Percentiles rank a stretch among this genome's conserved stretches.
phyloP scores from a whole-genome alignment of 2,888 invertebrate genomes.

The Sphinx pinastri region DNA sequence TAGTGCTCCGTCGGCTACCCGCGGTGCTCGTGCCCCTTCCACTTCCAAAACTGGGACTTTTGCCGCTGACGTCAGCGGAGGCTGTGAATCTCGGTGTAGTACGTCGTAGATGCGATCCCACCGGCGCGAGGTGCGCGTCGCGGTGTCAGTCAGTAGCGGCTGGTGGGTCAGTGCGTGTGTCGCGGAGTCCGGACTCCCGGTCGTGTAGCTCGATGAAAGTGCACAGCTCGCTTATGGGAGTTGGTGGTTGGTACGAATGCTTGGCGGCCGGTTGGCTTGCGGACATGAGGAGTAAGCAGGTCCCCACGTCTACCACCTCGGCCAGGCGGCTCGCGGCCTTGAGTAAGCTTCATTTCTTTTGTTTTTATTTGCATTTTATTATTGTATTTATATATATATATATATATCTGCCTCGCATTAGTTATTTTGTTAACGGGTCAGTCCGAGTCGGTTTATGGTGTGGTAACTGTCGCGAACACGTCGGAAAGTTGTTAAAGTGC shows the following conservation, averaged over 20 bases:
- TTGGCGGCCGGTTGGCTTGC: constrained; percentile 81
- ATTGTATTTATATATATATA: constrained; percentile 45
- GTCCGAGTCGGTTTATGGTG: background rate
- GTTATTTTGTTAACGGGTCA: constrained; percentile 30
- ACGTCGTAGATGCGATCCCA: constrained; percentile 58
- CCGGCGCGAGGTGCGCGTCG: constrained; percentile 56
- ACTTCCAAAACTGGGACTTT: constrained; percentile 46
- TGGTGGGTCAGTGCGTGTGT: constrained; percentile 60
- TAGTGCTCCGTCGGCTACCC: constrained; percentile 65
- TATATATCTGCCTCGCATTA: constrained; percentile 39
- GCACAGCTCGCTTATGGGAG: constrained; percentile 81
- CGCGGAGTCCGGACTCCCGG: constrained; percentile 50
- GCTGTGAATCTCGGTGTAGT: constrained; percentile 65
- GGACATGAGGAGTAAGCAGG: constrained; percentile 83
- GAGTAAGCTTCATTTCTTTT: constrained; percentile 82
- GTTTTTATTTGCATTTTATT: constrained; percentile 72
- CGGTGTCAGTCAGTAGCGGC: constrained; percentile 46
- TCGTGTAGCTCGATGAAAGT: constrained; percentile 78
- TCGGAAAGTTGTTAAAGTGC: constrained; percentile 33
- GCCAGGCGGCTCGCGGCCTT: constrained; percentile 82
- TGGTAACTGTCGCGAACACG: constrained; percentile 12
- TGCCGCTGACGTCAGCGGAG: constrained; percentile 66
- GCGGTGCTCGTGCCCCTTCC: constrained; percentile 41
- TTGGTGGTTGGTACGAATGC: constrained; percentile 79
- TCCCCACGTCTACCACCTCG: constrained; percentile 80